Percentiles rank a stretch among this genome's conserved stretches.
Conservation (phyloP, 1,140 invertebrate species). For the Zaprionus capensis region DNA sequence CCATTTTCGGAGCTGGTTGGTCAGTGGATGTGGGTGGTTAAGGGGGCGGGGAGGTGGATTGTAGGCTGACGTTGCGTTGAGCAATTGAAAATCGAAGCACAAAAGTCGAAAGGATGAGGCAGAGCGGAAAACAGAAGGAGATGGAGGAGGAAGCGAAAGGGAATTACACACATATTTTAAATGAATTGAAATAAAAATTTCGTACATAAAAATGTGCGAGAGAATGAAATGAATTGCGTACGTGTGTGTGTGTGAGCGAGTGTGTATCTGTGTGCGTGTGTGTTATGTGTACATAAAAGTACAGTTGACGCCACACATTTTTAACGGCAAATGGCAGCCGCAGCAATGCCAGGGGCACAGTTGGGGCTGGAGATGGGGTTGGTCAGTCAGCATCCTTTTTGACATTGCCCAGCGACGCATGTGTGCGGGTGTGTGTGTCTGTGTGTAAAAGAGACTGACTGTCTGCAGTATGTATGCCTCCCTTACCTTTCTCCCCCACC, state of each 20-base stretch:
- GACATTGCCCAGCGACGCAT: slow-evolving; percentile 51
- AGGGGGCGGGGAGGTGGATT: slow-evolving; percentile 8
- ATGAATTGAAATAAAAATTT: slow-evolving; percentile 81
- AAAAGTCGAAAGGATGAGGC: slow-evolving; percentile 68
- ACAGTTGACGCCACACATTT: slow-evolving; percentile 80
- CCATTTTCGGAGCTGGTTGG: slow-evolving; percentile 5
- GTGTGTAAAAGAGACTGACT: slow-evolving; percentile 55
- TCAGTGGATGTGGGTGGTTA: slow-evolving; percentile 4
- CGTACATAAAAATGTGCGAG: slow-evolving; percentile 73
- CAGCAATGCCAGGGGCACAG: slow-evolving; percentile 23
- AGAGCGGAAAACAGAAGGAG: slow-evolving; percentile 14
- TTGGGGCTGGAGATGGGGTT: slow-evolving; percentile 12
- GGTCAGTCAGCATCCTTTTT: slow-evolving; percentile 41
- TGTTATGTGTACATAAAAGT: slow-evolving; percentile 62
- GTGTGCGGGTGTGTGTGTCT: slow-evolving; percentile 37
- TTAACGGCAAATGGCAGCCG: slow-evolving; percentile 64
- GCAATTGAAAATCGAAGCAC: slow-evolving; percentile 70
- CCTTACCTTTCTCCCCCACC: not conserved
- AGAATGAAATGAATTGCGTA: slow-evolving; percentile 53
- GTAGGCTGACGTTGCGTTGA: slow-evolving; percentile 27
- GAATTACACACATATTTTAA: slow-evolving; percentile 79
- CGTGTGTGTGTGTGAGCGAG: slow-evolving; percentile 4
- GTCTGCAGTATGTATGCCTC: slow-evolving; percentile 34
- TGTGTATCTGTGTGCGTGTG: slow-evolving; percentile 3
- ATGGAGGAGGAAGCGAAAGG: slow-evolving; percentile 40